Evolutionary conservation across 2,797 vertebrate genomes (phyloP), one percentile per base, ranked within the genome.

Genomic region (Chaetophractus vellerosus): DNA sequence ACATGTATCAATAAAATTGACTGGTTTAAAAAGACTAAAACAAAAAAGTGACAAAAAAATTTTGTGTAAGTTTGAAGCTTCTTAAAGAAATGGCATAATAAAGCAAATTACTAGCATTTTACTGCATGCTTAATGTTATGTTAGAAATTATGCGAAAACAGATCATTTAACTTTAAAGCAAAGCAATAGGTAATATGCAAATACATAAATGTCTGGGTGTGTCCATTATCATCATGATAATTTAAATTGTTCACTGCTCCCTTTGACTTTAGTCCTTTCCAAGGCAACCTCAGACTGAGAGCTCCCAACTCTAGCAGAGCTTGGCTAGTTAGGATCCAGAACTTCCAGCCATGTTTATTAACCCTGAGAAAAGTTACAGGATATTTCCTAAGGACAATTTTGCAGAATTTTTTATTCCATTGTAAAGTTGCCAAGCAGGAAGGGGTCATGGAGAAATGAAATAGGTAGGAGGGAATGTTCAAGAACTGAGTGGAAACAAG

Each of bases 1-100:
- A 45, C 9, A 45, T 9, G 10, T 45, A 9, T 45, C 45, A 45
- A 45, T 45, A 45, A 45, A 45, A 45, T 45, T 8, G 45, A 45
- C 45, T 45, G 5, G 45, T 45, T 45, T 45, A 45, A 45, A 45
- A 45, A 45, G 10, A 45, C 45, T 45, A 45, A 5, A 45, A 38
- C 6, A 38, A 38, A 9, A 45, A 45, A 45, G 45, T 9, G 45
- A 45, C 45, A 8, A 45, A 45, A 88, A 88, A 95, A 23, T 52
- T 12, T 41, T 87, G 16, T 36, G 0, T 63, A 71, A 31, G 0
- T 41, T n/a, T 81, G 48, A 85, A 93, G 2, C 5, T 18, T 72
- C 36, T 81, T 55, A 64, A 88, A 79, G 36, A 93, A 94, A 95
- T 21, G 79, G 10, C 12, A 91, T 81, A 74, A 26, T 69, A 69